Conservation (phyloP, 2,797 vertebrate species). For the Sebastiscus albofasciatus region DNA sequence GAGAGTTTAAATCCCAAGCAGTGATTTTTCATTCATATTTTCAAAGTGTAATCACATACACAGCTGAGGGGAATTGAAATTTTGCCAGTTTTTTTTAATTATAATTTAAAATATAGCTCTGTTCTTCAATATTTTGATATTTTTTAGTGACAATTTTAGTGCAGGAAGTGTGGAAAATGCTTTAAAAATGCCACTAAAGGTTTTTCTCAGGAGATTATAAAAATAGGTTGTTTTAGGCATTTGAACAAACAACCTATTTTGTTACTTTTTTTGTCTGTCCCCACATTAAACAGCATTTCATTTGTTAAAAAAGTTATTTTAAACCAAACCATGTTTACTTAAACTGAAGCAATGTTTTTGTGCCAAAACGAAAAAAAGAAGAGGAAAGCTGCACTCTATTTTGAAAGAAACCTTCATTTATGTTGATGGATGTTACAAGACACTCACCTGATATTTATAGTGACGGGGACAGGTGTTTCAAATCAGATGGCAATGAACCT, state of each 20-base stretch:
- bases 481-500: background rate
- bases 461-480: background rate
- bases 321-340: background rate
- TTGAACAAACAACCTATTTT: background rate
- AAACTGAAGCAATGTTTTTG: background rate
- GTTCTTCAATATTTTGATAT: too few relatives aligned
- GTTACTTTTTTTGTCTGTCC: background rate
- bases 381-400: background rate
- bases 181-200: background rate
- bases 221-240: background rate
- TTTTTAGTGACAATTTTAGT: background rate
- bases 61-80: background rate
- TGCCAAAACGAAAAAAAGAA: background rate
- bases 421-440: background rate
- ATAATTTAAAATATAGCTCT: too few relatives aligned
- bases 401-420: background rate
- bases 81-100: background rate
- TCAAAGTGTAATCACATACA: background rate
- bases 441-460: background rate
- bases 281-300: background rate
- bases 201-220: background rate
- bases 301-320: background rate
- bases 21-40: background rate
- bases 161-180: background rate
- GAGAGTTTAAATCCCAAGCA: background rate